Base-by-base conservation (phyloP, 2,888 invertebrate genomes). In the Nebria salina region DNA sequence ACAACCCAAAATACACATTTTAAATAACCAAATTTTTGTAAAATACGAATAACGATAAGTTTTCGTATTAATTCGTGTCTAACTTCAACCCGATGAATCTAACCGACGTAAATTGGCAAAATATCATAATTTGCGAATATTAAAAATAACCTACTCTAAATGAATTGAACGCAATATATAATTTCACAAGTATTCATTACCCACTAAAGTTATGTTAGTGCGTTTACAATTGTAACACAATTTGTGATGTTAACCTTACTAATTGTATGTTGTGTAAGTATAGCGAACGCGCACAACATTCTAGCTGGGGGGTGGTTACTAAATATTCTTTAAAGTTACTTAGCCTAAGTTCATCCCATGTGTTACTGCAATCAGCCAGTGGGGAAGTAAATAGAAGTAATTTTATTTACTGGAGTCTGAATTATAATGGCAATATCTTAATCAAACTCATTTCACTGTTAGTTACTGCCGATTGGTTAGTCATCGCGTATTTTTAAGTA, bases 381-480 rank as follows among this genome's bases (percentile, higher is more conserved):
- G 80, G 80, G 34, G 75, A 80, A 68, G 80, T 80, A 34, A 34
- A 42, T n/a, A 70, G 80, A 75, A 75, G 80, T 13, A 80, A 75
- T 64, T 80, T 80, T 64, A 80, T 80, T 26, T 80, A 80, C 54
- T 80, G 80, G 80, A 80, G 75, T 70, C 75, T 80, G 64, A 80
- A 72, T 41, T 80, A 80, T 65, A 75, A 75, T 34, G 80, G 80
- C 64, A 80, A 80, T 75, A 80, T 80, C 64, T 13, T 75, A 64
- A 65, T 80, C n/a, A 75, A 80, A 75, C 75, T 80, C 13, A 75
- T 80, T 65, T 75, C 80, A 70, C 15, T 80, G 80, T 80, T 70
- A 75, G 80, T 73, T 41, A 41, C 5, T 13, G 15, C 75, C 66
- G 26, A 66, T 66, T 7, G 8, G 13, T 65, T 41, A 26, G 43